Evolutionary conservation across 1,140 invertebrate species (phyloP).

Genomic region (Pseudoatta argentina): DNA sequence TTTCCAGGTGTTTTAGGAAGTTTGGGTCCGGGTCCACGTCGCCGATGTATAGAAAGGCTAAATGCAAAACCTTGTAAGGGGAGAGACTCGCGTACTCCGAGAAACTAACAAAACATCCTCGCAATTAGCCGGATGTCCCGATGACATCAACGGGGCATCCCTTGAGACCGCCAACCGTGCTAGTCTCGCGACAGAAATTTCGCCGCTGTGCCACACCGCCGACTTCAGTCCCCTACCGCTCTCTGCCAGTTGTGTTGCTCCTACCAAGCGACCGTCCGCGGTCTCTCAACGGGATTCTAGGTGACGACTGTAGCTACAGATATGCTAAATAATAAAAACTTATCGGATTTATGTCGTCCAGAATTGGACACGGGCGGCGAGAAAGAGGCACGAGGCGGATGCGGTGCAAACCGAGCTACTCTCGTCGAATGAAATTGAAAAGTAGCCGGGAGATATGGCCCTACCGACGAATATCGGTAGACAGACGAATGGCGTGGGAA

Average conservation of each 20-base stretch:
- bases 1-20: slow-evolving; percentile 60
- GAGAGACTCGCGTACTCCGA: slow-evolving; percentile 76
- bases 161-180: slow-evolving; percentile 66
- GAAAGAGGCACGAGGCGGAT: neutral
- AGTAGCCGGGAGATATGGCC: slow-evolving; percentile 75
- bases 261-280: slow-evolving; percentile 42
- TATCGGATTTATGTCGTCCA: slow-evolving; percentile 70
- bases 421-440: slow-evolving; percentile 80
- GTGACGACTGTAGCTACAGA: slow-evolving; percentile 42
- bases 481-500: slow-evolving; percentile 72
- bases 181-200: slow-evolving; percentile 65
- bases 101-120: slow-evolving; percentile 82
- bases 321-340: slow-evolving; percentile 83
- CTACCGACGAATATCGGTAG: slow-evolving; percentile 70
- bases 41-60: slow-evolving; percentile 79
- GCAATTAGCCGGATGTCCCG: slow-evolving; percentile 83
- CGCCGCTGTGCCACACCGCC: slow-evolving; percentile 54
- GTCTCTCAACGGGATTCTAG: slow-evolving; percentile 46
- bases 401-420: neutral
- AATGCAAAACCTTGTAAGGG: slow-evolving; percentile 86
- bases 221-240: slow-evolving; percentile 51
- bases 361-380: slow-evolving; percentile 56
- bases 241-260: slow-evolving; percentile 36
- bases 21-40: slow-evolving; percentile 62
- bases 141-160: slow-evolving; percentile 81